These are phyloP conservation scores for Drosophila pallidifrons DNA, from an alignment of 1,140 invertebrate species.

Conservation along the genomic window DNA sequence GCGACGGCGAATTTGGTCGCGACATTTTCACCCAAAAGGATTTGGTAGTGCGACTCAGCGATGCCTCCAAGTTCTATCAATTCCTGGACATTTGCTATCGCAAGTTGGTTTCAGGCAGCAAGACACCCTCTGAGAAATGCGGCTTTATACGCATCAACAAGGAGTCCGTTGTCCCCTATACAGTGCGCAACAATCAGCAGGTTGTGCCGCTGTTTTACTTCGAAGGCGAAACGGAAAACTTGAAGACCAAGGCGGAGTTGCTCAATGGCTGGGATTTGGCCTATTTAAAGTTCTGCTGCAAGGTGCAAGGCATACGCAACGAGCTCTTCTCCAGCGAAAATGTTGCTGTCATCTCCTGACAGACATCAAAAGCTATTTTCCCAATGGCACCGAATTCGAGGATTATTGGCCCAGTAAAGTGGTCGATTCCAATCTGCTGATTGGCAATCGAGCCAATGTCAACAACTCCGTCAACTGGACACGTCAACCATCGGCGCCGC, in stretches of 20 bases:
- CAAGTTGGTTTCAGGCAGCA: slow-evolving; percentile 89
- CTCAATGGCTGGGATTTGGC: slow-evolving; percentile 96
- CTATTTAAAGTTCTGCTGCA: slow-evolving; percentile 97
- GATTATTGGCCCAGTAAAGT: slow-evolving; percentile 96
- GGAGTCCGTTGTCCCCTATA: slow-evolving; percentile 97
- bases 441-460: slow-evolving; percentile 87
- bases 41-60: slow-evolving; percentile 93
- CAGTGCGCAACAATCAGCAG: slow-evolving; percentile 92
- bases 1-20: slow-evolving; percentile 94
- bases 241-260: slow-evolving; percentile 93
- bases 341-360: slow-evolving; percentile 94
- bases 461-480: slow-evolving; percentile 88
- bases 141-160: slow-evolving; percentile 97
- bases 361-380: slow-evolving; percentile 96
- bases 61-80: slow-evolving; percentile 95
- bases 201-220: slow-evolving; percentile 98
- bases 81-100: slow-evolving; percentile 95
- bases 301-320: slow-evolving; percentile 96
- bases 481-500: slow-evolving; percentile 86
- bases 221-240: slow-evolving; percentile 95
- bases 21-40: slow-evolving; percentile 96
- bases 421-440: slow-evolving; percentile 90
- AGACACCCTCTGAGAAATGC: slow-evolving; percentile 91
- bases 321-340: slow-evolving; percentile 95
- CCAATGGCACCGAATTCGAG: slow-evolving; percentile 94